Evolutionary conservation across 2,888 invertebrate species (phyloP).

Genomic region (Mesoligia furuncula): DNA sequence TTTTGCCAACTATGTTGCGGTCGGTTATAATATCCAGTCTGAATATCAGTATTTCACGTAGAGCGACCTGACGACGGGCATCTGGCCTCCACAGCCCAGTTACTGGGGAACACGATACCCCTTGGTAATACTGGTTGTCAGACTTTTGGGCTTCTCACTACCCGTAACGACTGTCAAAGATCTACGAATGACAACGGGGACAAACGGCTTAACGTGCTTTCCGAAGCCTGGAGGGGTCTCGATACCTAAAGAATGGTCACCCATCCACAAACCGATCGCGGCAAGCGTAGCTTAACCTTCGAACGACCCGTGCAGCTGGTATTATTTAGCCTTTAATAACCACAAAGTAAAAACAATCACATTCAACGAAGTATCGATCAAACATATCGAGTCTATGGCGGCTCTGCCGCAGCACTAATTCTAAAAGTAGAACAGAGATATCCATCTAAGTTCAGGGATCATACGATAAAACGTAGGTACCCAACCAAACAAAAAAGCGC

Average conservation of each 20-base stretch:
- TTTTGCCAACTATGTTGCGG: background rate
- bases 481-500: slow-evolving; percentile 70
- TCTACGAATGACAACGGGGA: background rate
- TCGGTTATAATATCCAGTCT: background rate
- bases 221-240: too few relatives aligned
- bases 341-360: background rate
- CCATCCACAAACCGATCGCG: background rate
- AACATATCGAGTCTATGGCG: slow-evolving; percentile 13
- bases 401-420: slow-evolving; percentile 35
- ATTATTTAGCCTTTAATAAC: too few relatives aligned
- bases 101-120: background rate
- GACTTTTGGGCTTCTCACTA: background rate
- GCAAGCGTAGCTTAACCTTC: background rate
- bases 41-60: background rate
- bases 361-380: slow-evolving; percentile 13
- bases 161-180: background rate
- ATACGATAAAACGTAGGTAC: slow-evolving; percentile 67
- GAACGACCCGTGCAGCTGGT: background rate
- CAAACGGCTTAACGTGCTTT: background rate
- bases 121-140: too few relatives aligned
- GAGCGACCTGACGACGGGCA: background rate
- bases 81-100: background rate
- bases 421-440: slow-evolving; percentile 63
- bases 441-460: slow-evolving; percentile 72
- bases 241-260: background rate